phyloP scores from a whole-genome alignment of 1,140 invertebrate species.

The Fopius arisanus region DNA sequence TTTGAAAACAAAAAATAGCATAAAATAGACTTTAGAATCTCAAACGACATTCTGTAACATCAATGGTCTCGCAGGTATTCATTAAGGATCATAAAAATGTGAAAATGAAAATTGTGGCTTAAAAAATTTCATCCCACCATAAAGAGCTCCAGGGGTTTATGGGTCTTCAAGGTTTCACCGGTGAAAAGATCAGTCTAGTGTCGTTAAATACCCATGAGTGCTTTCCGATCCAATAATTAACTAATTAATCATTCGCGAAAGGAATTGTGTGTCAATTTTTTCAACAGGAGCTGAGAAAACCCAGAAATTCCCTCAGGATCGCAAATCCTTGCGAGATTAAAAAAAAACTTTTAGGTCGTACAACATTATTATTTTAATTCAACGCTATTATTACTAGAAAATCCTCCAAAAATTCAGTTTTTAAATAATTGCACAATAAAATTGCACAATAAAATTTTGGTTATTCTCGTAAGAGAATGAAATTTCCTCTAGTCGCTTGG shows the following conservation, averaged over 20 bases:
- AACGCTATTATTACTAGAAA: no score
- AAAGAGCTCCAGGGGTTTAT: neutral
- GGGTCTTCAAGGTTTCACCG: neutral
- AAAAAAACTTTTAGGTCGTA: no score
- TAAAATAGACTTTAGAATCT: neutral
- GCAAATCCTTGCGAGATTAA: no score
- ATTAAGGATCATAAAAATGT: constrained; percentile 7
- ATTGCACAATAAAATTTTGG: no score
- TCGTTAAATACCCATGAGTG: neutral
- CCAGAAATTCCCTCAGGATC: no score
- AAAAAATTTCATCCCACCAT: neutral
- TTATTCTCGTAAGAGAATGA: neutral
- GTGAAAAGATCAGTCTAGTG: neutral
- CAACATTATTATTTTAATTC: no score
- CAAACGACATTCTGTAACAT: neutral
- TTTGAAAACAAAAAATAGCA: neutral
- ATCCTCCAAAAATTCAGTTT: no score
- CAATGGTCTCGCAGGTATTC: neutral
- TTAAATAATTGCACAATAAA: no score
- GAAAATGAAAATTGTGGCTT: neutral
- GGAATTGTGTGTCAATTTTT: neutral
- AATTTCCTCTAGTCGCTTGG: neutral
- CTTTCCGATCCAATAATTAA: neutral
- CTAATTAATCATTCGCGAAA: neutral
- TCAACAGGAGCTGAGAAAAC: no score